Conservation (phyloP, 2,797 vertebrate species). For the Rousettus madagascariensis region DNA sequence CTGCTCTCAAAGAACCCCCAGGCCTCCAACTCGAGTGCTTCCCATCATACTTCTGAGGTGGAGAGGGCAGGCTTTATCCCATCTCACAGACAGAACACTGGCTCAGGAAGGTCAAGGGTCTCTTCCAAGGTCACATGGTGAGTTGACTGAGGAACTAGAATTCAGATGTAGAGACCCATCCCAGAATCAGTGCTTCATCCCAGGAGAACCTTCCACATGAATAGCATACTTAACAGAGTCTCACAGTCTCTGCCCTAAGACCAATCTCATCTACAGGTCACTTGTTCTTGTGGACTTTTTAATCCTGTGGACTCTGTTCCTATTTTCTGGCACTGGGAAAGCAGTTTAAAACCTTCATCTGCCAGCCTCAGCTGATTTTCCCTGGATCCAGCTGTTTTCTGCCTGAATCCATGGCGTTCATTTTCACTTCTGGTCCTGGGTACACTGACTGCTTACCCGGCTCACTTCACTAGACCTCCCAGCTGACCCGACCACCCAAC, state of each 20-base stretch:
- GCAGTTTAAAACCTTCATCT: background rate
- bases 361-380: background rate
- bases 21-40: background rate
- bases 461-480: background rate
- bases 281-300: background rate
- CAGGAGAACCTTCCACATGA: background rate
- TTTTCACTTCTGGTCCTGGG: background rate
- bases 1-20: background rate
- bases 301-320: background rate
- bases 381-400: background rate
- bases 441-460: background rate
- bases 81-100: background rate
- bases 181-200: background rate
- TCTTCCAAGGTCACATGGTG: background rate
- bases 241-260: background rate
- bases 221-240: background rate
- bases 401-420: rapidly evolving
- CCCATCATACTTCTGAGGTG: background rate
- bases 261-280: too few relatives aligned
- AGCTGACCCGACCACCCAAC: background rate
- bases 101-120: background rate
- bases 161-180: background rate
- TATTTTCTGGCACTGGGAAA: background rate
- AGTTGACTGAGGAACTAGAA: background rate
- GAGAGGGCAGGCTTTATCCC: background rate